phyloP scores from a whole-genome alignment of 2,113 vertebrate genomes.

The Formicarius rufipectus region DNA sequence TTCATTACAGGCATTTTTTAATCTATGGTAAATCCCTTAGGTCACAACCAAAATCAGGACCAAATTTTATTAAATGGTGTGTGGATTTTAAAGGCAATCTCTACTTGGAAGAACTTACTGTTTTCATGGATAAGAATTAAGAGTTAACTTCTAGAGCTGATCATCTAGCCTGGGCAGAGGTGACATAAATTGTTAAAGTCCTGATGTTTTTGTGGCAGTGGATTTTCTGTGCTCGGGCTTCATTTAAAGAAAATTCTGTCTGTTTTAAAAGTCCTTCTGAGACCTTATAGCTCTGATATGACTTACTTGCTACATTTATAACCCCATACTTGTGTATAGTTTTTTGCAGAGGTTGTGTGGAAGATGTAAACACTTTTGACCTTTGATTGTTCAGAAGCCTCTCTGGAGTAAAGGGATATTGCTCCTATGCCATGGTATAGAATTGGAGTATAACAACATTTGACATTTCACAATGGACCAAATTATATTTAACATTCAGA shows the following conservation, averaged over 20 bases:
- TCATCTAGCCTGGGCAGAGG: neutral
- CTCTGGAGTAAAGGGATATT: neutral
- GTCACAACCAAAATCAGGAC: neutral
- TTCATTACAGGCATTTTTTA: neutral
- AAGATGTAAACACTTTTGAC: neutral
- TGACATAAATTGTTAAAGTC: neutral
- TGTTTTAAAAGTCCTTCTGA: neutral
- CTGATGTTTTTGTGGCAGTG: neutral
- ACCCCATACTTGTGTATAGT: neutral
- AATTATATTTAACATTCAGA: neutral
- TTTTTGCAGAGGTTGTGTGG: neutral
- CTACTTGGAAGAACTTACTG: neutral
- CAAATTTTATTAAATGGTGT: neutral
- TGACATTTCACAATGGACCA: neutral
- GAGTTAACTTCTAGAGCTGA: neutral
- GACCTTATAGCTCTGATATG: neutral
- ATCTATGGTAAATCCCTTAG: neutral
- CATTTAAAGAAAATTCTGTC: neutral
- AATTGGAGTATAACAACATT: neutral
- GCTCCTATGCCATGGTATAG: neutral
- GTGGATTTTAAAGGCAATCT: neutral
- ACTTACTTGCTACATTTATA: neutral
- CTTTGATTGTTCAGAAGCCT: neutral
- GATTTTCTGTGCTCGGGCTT: neutral
- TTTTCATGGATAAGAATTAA: neutral